Conservation (phyloP, 2,888 invertebrate species). For the Nowickia ferox region DNA sequence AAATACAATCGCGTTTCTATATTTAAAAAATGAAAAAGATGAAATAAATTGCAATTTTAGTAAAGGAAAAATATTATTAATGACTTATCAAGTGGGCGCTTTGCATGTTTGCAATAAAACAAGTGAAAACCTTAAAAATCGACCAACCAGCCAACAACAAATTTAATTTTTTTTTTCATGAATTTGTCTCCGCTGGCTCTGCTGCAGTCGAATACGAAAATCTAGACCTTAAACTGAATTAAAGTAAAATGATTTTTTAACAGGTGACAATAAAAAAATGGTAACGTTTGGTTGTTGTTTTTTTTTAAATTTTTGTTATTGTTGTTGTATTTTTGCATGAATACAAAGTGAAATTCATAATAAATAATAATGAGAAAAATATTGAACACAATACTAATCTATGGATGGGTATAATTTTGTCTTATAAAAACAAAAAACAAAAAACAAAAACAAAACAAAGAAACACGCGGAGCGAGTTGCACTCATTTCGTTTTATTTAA, state of each 20-base stretch:
- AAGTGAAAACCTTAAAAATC: conserved; percentile 39
- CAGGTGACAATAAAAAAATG: conserved; percentile 68
- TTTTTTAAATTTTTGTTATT: conserved; percentile 2
- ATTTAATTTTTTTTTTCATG: neutral
- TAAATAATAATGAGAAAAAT: conserved; percentile 55
- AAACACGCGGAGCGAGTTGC: neutral
- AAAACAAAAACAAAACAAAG: neutral
- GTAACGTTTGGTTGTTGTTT: conserved; percentile 41
- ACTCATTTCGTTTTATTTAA: conserved; percentile 11
- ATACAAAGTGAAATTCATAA: conserved; percentile 67
- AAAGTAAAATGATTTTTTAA: conserved; percentile 51
- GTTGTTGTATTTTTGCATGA: neutral
- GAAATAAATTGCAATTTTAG: conserved; percentile 66
- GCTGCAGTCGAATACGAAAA: conserved; percentile 15
- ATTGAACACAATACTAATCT: conserved; percentile 57
- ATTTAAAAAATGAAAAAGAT: conserved; percentile 46
- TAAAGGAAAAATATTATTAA: conserved; percentile 68
- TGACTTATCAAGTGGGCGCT: conserved; percentile 70
- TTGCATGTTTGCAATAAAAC: conserved; percentile 68
- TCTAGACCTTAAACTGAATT: conserved; percentile 17
- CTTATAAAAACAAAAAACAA: neutral
- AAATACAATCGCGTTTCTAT: conserved; percentile 57
- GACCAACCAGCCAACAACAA: conserved; percentile 29
- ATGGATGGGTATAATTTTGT: conserved; percentile 43
- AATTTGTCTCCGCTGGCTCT: neutral